These are phyloP conservation scores for Gulo gulo DNA, from an alignment of 2,113 vertebrate genomes.

Conservation along the genomic window DNA sequence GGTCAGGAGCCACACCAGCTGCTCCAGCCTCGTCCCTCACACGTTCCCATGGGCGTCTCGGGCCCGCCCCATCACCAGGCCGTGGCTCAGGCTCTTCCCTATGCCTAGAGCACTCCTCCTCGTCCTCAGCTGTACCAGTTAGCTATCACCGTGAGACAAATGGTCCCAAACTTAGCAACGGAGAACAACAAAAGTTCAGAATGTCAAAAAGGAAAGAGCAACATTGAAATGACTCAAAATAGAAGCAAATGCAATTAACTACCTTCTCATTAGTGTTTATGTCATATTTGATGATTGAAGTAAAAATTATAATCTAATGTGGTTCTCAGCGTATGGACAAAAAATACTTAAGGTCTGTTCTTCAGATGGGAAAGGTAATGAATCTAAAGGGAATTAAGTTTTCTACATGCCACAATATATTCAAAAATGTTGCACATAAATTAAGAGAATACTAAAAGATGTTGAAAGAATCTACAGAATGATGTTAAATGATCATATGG, in stretches of 20 bases:
- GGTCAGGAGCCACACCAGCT: not conserved
- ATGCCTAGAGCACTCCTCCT: not conserved
- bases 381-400: not conserved
- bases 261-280: not conserved
- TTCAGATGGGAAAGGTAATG: not conserved
- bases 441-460: not conserved
- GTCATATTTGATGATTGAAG: not conserved
- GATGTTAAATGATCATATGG: not conserved
- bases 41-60: not conserved
- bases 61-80: rapidly evolving
- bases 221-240: not conserved
- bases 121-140: not conserved
- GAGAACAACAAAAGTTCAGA: not conserved
- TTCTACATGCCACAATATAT: not conserved
- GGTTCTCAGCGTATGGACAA: not conserved
- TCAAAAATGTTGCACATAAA: not conserved
- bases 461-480: not conserved
- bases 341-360: not conserved
- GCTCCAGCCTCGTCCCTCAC: not conserved
- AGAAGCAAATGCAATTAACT: not conserved
- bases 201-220: not conserved
- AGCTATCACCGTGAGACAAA: not conserved
- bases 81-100: not conserved
- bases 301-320: not conserved
- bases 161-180: not conserved